A percentile compares a stretch with the other conserved stretches of the same genome.
phyloP scores from a whole-genome alignment of 2,797 vertebrate species.

The Enteromius thamalakanensis region DNA sequence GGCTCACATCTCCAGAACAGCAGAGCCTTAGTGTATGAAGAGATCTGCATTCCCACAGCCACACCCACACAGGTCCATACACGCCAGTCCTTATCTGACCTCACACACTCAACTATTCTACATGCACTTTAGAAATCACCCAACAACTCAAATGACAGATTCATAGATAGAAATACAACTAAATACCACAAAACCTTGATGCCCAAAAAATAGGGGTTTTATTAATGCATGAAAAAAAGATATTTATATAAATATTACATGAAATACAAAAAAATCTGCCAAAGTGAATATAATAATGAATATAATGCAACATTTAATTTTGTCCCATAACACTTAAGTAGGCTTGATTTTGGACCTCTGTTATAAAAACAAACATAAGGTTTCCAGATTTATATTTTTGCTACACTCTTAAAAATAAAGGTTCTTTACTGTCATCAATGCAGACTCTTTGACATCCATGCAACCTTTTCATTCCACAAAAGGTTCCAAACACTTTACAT shows the following conservation, averaged over 20 bases:
- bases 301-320: neutral
- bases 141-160: neutral
- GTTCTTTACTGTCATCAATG: too few species aligned
- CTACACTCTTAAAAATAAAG: too few species aligned
- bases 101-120: neutral
- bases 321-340: neutral
- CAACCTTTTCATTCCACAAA: too few species aligned
- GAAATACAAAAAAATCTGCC: neutral
- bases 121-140: neutral
- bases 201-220: neutral
- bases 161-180: neutral
- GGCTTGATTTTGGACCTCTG: neutral
- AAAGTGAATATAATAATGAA: neutral
- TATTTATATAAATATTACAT: neutral
- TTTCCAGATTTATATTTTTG: too few species aligned
- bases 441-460: too few species aligned
- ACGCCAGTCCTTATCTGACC: slow-evolving; percentile 48
- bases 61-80: slow-evolving; percentile 56
- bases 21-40: neutral
- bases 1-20: neutral
- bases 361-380: too few species aligned
- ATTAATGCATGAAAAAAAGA: too few species aligned
- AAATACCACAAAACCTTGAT: neutral
- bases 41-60: slow-evolving; percentile 38
- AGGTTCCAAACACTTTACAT: too few species aligned